Percentiles rank a stretch among this genome's conserved stretches.
phyloP scores from a whole-genome alignment of 1,140 invertebrate species.

The Cheumatopsyche charites region DNA sequence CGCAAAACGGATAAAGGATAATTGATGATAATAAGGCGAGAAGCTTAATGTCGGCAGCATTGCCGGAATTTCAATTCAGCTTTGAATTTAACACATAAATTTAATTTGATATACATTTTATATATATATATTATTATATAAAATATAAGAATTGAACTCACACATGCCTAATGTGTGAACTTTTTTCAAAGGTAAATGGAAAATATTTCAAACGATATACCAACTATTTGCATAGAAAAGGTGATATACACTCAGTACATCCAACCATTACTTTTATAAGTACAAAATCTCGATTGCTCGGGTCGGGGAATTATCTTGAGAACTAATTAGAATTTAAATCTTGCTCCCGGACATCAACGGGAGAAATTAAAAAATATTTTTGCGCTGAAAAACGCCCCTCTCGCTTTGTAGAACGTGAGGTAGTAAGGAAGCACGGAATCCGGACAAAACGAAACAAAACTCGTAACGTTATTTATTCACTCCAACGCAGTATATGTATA shows the following conservation, averaged over 20 bases:
- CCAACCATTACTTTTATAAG: background rate
- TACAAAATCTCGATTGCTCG: background rate
- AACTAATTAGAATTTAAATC: conserved; percentile 37
- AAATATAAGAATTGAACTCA: too few relatives aligned
- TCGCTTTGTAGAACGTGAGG: conserved; percentile 12
- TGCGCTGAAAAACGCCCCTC: conserved; percentile 6
- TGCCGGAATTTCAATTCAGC: background rate
- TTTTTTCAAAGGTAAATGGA: too few relatives aligned
- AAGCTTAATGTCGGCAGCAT: background rate
- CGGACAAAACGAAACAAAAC: conserved; percentile 1
- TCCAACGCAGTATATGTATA: background rate
- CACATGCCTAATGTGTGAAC: too few relatives aligned
- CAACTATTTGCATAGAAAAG: too few relatives aligned
- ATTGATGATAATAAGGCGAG: conserved; percentile 25
- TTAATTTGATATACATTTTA: too few relatives aligned
- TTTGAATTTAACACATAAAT: too few relatives aligned
- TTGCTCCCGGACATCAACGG: background rate
- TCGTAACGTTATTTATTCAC: background rate
- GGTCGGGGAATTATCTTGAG: conserved; percentile 9
- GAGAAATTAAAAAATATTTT: conserved; percentile 37
- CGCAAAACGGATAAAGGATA: conserved; percentile 25
- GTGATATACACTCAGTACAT: background rate
- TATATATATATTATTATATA: too few relatives aligned
- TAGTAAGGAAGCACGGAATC: background rate
- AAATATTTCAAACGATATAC: too few relatives aligned